Percentiles rank a stretch among this genome's conserved stretches.
phyloP scores from a whole-genome alignment of 2,113 vertebrate species.

The Dipodomys merriami region DNA sequence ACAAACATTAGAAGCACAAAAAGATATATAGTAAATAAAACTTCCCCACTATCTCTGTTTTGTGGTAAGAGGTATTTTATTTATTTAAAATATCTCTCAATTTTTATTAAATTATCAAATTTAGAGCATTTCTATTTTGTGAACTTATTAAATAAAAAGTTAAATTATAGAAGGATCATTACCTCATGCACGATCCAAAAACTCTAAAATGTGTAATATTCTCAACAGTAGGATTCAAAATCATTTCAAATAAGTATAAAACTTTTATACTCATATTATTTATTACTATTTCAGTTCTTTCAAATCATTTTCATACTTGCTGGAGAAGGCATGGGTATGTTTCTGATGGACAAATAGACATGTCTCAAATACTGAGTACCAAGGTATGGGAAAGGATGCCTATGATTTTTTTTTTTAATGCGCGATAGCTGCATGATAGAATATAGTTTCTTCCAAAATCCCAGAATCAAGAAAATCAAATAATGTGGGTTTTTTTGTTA shows the following conservation, averaged over 20 bases:
- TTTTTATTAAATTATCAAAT: slow-evolving; percentile 15
- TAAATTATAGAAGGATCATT: background rate
- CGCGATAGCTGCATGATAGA: background rate
- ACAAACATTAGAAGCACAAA: slow-evolving; percentile 6
- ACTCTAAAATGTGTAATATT: slow-evolving; percentile 25
- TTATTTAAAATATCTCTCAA: background rate
- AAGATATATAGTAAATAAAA: background rate
- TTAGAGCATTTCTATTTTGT: slow-evolving; percentile 10
- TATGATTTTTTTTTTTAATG: background rate
- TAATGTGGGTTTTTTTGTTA: background rate
- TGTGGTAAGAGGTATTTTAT: slow-evolving; percentile 32
- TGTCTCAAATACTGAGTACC: background rate
- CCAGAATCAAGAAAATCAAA: background rate
- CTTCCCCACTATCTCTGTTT: background rate
- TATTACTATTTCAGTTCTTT: slow-evolving; percentile 11
- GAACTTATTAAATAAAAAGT: background rate
- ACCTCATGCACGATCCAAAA: slow-evolving; percentile 15
- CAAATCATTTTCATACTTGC: slow-evolving; percentile 12
- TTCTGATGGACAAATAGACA: slow-evolving; percentile 33
- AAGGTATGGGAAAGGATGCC: background rate
- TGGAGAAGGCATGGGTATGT: background rate
- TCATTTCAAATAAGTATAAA: slow-evolving; percentile 1
- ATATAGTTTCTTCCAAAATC: slow-evolving; percentile 41
- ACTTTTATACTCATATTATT: slow-evolving; percentile 13
- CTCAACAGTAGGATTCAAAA: background rate